Conservation (phyloP, 2,888 invertebrate species). For the Zygogramma bicolorata region DNA sequence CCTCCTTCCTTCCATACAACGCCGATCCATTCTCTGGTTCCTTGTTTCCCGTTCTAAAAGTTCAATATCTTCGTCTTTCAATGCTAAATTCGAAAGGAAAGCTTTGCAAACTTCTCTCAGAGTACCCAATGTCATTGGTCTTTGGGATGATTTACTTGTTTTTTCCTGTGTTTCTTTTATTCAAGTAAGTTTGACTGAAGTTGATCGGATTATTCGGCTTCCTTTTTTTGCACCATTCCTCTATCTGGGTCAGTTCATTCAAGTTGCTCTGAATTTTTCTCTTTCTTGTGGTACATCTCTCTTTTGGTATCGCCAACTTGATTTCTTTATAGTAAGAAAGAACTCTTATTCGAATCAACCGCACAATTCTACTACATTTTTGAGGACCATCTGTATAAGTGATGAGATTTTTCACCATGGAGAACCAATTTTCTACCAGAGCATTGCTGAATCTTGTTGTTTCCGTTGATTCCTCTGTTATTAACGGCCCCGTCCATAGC, state of each 20-base stretch:
- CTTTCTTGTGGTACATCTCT: background rate
- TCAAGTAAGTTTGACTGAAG: conserved; percentile 1
- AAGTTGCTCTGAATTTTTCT: too few species aligned
- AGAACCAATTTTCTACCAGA: too few species aligned
- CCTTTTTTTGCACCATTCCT: conserved; percentile 8
- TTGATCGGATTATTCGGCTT: background rate
- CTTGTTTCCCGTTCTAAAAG: background rate
- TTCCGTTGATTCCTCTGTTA: background rate
- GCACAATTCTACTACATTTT: conserved; percentile 11
- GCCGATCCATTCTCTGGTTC: background rate
- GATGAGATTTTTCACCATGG: too few species aligned
- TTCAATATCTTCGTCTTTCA: background rate
- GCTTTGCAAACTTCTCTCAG: conserved; percentile 7
- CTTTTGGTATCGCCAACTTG: conserved; percentile 5
- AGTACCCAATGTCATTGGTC: background rate
- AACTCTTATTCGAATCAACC: background rate
- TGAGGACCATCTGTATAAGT: too few species aligned
- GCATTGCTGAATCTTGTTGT: conserved; percentile 8
- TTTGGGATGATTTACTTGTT: background rate
- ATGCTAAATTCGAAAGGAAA: background rate
- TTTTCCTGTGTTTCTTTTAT: background rate
- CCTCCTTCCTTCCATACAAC: background rate
- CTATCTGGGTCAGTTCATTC: background rate
- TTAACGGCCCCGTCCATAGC: conserved; percentile 3
- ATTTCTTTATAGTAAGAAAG: conserved; percentile 5